Conservation (phyloP, 2,797 vertebrate genomes). For the Furcifer pardalis region DNA sequence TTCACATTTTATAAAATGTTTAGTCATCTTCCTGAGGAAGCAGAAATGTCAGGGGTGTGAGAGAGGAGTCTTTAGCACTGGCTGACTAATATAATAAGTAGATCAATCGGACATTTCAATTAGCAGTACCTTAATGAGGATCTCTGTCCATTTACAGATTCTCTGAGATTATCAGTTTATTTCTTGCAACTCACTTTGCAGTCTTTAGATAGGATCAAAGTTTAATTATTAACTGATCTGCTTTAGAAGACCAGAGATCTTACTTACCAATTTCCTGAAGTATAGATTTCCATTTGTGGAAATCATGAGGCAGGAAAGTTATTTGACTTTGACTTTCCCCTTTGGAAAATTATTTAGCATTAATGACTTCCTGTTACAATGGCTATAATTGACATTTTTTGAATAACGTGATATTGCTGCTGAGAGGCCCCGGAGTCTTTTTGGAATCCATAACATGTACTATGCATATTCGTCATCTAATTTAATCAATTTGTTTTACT, state of each 20-base stretch:
- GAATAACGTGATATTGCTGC: neutral
- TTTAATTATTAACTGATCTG: constrained; percentile 63
- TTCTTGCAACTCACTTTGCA: constrained; percentile 21
- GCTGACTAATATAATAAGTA: neutral
- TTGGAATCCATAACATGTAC: neutral
- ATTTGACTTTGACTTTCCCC: constrained; percentile 23
- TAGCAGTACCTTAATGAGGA: neutral
- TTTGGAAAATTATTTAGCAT: constrained; percentile 11
- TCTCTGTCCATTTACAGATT: constrained; percentile 7
- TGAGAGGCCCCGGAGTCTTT: neutral
- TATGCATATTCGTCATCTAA: neutral
- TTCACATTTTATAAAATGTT: constrained; percentile 23
- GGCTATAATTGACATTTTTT: constrained; percentile 6
- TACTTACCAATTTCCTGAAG: constrained; percentile 8
- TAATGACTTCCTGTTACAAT: neutral
- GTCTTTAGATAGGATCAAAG: constrained; percentile 42
- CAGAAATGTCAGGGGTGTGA: constrained; percentile 15
- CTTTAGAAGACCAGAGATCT: constrained; percentile 41
- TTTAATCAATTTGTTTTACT: constrained; percentile 10
- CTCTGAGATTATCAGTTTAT: neutral
- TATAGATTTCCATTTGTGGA: neutral
- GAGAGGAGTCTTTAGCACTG: neutral
- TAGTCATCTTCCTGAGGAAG: constrained; percentile 9
- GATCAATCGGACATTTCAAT: neutral
- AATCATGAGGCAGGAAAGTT: constrained; percentile 36